Percentiles rank a stretch among this genome's conserved stretches.
These are phyloP conservation scores for Eumerus sabulonum DNA, from an alignment of 2,888 invertebrate genomes.

Conservation along the genomic window DNA sequence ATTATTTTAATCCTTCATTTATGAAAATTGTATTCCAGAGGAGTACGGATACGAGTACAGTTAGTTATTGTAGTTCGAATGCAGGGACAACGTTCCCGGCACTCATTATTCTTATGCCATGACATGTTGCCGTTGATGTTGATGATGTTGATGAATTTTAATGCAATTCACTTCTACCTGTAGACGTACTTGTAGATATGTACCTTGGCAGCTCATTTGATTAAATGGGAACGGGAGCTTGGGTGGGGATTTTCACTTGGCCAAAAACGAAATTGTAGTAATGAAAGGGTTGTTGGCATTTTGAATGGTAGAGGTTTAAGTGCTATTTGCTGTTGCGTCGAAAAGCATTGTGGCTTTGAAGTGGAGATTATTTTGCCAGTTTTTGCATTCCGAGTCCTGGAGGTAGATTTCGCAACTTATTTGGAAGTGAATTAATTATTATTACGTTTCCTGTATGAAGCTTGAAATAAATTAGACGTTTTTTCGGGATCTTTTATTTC, in stretches of 20 bases:
- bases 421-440: no score
- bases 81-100: conserved; percentile 26
- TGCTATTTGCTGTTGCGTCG: conserved; percentile 58
- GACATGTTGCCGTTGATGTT: conserved; percentile 24
- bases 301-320: conserved; percentile 48
- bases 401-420: no score
- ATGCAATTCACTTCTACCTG: conserved; percentile 57
- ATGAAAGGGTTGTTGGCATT: conserved; percentile 49
- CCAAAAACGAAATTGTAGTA: neutral
- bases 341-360: conserved; percentile 26
- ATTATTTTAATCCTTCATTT: conserved; percentile 61
- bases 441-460: no score
- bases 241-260: neutral
- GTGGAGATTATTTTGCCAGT: neutral
- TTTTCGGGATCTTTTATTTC: no score
- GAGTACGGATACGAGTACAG: neutral
- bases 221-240: no score
- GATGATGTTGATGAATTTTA: conserved; percentile 56
- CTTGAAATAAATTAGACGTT: no score
- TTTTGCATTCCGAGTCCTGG: no score
- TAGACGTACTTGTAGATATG: conserved; percentile 12
- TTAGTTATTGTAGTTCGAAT: neutral
- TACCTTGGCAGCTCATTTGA: no score
- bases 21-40: conserved; percentile 30
- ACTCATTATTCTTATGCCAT: conserved; percentile 30